A percentile compares a stretch with the other conserved stretches of the same genome.
Conservation (phyloP, 2,888 invertebrate species). For the Coelogynopora nodosa region DNA sequence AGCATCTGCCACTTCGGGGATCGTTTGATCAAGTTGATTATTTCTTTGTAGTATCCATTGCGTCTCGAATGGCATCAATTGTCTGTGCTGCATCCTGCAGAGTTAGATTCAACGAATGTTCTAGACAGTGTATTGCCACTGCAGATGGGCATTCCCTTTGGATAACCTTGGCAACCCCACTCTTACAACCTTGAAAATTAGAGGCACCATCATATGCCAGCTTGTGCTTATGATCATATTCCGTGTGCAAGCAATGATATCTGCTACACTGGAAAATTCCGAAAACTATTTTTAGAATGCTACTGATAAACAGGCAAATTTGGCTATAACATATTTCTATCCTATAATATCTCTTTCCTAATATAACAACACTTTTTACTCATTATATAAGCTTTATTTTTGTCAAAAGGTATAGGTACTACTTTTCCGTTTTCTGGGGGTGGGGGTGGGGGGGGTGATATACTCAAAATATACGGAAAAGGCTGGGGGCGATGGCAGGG, state of each 20-base stretch:
- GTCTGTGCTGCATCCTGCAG: not conserved
- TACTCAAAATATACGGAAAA: not conserved
- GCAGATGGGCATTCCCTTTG: not conserved
- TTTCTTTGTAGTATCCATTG: constrained; percentile 2
- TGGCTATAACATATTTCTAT: too few species aligned
- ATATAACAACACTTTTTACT: too few species aligned
- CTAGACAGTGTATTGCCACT: not conserved
- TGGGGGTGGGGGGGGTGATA: not conserved
- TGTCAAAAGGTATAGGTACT: too few species aligned
- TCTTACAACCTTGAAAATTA: not conserved
- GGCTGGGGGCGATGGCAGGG: too few species aligned
- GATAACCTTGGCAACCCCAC: not conserved
- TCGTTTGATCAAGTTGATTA: not conserved
- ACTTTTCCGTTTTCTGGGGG: not conserved
- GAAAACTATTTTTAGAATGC: too few species aligned
- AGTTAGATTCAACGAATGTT: constrained; percentile 2
- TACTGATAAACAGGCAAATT: too few species aligned
- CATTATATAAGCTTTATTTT: too few species aligned
- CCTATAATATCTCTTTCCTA: too few species aligned
- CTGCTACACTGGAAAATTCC: too few species aligned
- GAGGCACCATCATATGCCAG: not conserved
- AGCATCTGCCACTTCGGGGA: constrained; percentile 1
- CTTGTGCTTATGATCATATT: too few species aligned
- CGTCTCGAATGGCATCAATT: constrained; percentile 29
- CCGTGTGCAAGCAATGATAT: too few species aligned